Evolutionary conservation across 30 jellyfish, hydroid and myxozoan genomes (phyloP).

Genomic region (Chrysaora quinquecirrha): DNA sequence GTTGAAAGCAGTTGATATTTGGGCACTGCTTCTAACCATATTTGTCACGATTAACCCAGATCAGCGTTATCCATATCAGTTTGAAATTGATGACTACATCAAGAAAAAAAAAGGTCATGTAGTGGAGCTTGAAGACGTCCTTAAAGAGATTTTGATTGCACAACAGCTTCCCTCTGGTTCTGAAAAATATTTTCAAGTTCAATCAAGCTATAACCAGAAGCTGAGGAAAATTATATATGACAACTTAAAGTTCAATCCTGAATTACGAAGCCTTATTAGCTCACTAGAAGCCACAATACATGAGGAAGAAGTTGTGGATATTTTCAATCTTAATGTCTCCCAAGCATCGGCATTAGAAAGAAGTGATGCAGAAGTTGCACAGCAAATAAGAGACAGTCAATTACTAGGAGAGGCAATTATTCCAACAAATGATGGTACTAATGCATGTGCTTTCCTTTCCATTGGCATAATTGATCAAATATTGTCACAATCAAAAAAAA

Average conservation of each 20-base stretch:
- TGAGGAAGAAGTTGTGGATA: not conserved
- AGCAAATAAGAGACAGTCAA: not conserved
- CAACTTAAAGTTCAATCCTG: not conserved
- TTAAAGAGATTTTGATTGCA: not conserved
- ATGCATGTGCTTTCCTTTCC: slow-evolving; percentile 34
- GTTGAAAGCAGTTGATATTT: slow-evolving; percentile 7
- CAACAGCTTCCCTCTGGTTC: not conserved
- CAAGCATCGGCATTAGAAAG: slow-evolving; percentile 23
- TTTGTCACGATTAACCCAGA: slow-evolving; percentile 10
- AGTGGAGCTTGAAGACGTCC: not conserved
- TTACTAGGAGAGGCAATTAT: slow-evolving; percentile 8
- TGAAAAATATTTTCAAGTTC: not conserved
- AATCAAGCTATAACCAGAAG: not conserved
- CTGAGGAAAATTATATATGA: not conserved
- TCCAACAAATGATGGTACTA: slow-evolving; percentile 30
- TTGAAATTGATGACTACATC: slow-evolving; percentile 5
- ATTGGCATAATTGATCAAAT: slow-evolving; percentile 17
- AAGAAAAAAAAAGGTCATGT: not conserved
- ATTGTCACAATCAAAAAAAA: not conserved
- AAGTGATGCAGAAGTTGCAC: slow-evolving; percentile 10
- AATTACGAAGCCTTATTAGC: not conserved
- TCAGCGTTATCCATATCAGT: slow-evolving; percentile 13
- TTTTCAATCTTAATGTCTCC: slow-evolving; percentile 13
- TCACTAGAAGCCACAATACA: slow-evolving; percentile 2
- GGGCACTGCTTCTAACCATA: slow-evolving; percentile 7